Evolutionary conservation across 2,797 vertebrate species (phyloP).

Genomic region (Mus caroli): DNA sequence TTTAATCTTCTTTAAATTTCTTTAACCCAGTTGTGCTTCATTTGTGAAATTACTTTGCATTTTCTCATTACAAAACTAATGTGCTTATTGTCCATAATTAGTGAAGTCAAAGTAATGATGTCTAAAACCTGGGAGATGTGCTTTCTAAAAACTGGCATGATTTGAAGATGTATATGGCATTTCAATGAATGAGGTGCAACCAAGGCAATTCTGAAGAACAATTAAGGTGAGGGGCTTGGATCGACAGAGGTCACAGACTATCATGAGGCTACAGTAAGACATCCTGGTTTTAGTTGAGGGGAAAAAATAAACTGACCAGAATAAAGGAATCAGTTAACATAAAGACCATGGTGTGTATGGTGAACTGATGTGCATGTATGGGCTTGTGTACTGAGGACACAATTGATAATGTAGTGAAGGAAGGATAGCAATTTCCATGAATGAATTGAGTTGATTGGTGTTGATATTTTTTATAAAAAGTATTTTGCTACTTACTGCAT

Average conservation of each 20-base stretch:
- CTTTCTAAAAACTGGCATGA: neutral
- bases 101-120: conserved; percentile 15
- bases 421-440: neutral
- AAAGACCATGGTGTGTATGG: neutral
- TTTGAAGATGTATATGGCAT: neutral
- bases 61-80: conserved; percentile 22
- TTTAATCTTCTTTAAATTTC: neutral
- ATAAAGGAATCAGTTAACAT: neutral
- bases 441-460: neutral
- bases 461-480: neutral
- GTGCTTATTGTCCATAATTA: neutral
- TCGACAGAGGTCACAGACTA: neutral
- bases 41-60: neutral
- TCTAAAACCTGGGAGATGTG: neutral
- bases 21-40: neutral
- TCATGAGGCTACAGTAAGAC: neutral
- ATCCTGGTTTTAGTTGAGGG: neutral
- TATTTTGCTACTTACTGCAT: neutral
- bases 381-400: neutral
- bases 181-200: neutral
- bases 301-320: neutral
- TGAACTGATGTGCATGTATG: neutral
- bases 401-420: neutral
- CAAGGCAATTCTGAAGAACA: neutral
- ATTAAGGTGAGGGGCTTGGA: neutral